Evolutionary conservation across 2,888 invertebrate species (phyloP).

Genomic region (Amiota minor): DNA sequence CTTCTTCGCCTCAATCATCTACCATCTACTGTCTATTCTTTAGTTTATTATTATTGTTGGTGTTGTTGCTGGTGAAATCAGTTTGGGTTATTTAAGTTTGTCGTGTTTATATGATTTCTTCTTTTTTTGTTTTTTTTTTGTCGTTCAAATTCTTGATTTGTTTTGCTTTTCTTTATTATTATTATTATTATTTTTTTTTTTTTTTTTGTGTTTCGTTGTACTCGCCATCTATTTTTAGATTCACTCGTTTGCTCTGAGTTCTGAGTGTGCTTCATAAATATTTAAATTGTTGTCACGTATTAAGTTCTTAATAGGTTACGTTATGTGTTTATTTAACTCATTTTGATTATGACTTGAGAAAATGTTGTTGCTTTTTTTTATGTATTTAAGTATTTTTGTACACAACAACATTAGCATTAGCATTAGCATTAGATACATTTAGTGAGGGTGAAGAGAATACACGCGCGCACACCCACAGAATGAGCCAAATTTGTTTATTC

Average conservation of each 20-base stretch:
- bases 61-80: not conserved
- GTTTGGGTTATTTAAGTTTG: slow-evolving; percentile 35
- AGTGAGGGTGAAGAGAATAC: not conserved
- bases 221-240: slow-evolving; percentile 15
- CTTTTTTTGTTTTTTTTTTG: slow-evolving; percentile 52
- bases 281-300: slow-evolving; percentile 66
- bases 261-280: slow-evolving; percentile 64
- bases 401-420: slow-evolving; percentile 48
- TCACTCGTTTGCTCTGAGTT: slow-evolving; percentile 40
- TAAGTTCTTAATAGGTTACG: slow-evolving; percentile 67
- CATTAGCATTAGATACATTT: too few relatives aligned
- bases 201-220: slow-evolving; percentile 43
- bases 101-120: slow-evolving; percentile 49
- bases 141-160: slow-evolving; percentile 31
- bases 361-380: slow-evolving; percentile 31
- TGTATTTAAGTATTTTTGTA: too few relatives aligned
- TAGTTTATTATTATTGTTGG: slow-evolving; percentile 47
- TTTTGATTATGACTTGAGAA: slow-evolving; percentile 61
- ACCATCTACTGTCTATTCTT: slow-evolving; percentile 40
- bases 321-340: slow-evolving; percentile 66
- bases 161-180: slow-evolving; percentile 51
- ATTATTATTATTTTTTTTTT: too few relatives aligned
- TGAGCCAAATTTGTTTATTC: slow-evolving; percentile 40
- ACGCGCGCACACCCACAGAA: not conserved
- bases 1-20: slow-evolving; percentile 19